Evolutionary conservation across 2,797 vertebrate species (phyloP), one percentile per base, ranked within the genome.

Genomic region (Nannoperca australis): DNA sequence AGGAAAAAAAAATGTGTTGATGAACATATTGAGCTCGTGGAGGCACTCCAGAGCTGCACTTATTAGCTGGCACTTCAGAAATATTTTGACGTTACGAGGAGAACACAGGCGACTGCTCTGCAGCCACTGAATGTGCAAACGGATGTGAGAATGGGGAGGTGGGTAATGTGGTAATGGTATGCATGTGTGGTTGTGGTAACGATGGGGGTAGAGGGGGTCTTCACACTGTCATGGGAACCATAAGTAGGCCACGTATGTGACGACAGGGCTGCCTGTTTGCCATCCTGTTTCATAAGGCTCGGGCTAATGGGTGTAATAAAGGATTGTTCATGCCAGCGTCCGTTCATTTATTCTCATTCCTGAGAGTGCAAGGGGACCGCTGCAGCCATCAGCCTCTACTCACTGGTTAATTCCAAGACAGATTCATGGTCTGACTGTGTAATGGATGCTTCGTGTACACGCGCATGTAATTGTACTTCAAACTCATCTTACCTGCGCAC

Each of bases 291-390:
- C 87, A 82, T 79, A 64, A 83, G 76, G 80, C 94, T 87, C 82
- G 70, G 94, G 93, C 95, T 97, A 97, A 97, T 97, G 96, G 95
- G 91, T 92, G 90, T 96, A 97, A 97, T 97, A 96, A 97, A 97
- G 95, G 95, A 96, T 96, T 96, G 95, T 96, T 96, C 87, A 86
- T 83, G 94, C 94, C 95, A 94, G 94, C 89, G 93, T 94, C 94
- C 94, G 92, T 95, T 97, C 96, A 96, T 97, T 97, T 96, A 96
- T 97, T 97, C 96, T 97, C 95, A 95, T 97, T 96, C 95, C 95
- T 90, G 90, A 87, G 95, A 96, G 94, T 92, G 95, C 92, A 94
- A 91, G 94, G 95, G 95, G 94, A 95, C 92, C 86, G 86, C 93
- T 89, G 91, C 91, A 94, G 95, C 96, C 96, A 97, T 96, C 96